Conservation (phyloP, 2,113 vertebrate species). For the Triplophysa rosa region DNA sequence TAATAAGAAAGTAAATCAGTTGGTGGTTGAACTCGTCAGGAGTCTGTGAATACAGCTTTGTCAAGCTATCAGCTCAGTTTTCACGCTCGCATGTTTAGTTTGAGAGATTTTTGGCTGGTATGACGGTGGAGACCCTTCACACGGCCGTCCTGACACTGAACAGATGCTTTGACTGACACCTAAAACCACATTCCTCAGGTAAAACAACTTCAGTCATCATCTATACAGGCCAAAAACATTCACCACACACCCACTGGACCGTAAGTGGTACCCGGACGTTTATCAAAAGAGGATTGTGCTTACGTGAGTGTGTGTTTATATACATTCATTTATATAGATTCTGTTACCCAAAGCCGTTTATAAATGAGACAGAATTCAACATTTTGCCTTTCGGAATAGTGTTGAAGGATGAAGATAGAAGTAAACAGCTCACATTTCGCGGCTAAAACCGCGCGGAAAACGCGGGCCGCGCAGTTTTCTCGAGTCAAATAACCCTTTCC, state of each 20-base stretch:
- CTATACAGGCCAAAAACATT: background rate
- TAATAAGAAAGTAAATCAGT: background rate
- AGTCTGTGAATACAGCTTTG: background rate
- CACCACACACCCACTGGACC: too few relatives aligned
- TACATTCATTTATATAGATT: too few relatives aligned
- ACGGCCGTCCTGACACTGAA: background rate
- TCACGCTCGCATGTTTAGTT: background rate
- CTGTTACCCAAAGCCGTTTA: too few relatives aligned
- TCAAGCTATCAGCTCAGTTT: background rate
- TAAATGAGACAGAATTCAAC: too few relatives aligned
- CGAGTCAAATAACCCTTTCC: too few relatives aligned
- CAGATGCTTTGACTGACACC: constrained; percentile 20
- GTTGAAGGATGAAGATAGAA: too few relatives aligned
- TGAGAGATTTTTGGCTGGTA: background rate
- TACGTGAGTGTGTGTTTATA: too few relatives aligned
- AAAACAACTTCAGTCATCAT: background rate
- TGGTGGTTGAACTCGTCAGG: background rate
- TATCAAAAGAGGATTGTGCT: background rate
- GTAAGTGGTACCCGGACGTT: background rate
- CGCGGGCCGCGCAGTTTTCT: too few relatives aligned
- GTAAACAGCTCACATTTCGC: too few relatives aligned
- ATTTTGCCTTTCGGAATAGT: too few relatives aligned
- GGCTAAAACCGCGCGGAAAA: too few relatives aligned
- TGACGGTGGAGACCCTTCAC: background rate
- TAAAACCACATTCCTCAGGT: constrained; percentile 14